phyloP scores from a whole-genome alignment of 2,113 vertebrate genomes.

The Oxygymnocypris stewartii region DNA sequence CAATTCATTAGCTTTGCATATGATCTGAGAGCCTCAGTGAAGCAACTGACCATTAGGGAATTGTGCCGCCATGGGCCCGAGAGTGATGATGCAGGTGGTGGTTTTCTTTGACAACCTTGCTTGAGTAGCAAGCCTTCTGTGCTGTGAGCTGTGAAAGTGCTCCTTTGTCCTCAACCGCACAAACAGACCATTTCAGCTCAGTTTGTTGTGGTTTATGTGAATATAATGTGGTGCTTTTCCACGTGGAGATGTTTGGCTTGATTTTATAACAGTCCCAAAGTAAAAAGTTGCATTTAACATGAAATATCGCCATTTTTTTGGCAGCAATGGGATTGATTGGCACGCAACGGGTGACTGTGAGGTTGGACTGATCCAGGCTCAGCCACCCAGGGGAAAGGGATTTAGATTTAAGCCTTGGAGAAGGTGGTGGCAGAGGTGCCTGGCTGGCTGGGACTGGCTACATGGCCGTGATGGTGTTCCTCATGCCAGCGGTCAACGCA shows the following conservation, averaged over 20 bases:
- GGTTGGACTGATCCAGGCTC: slow-evolving; percentile 24
- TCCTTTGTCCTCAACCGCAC: slow-evolving; percentile 69
- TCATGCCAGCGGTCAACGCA: slow-evolving; percentile 97
- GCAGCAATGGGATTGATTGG: slow-evolving; percentile 73
- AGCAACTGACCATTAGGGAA: slow-evolving; percentile 74
- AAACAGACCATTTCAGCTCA: slow-evolving; percentile 19
- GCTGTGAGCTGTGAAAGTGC: slow-evolving; percentile 74
- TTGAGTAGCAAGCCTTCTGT: slow-evolving; percentile 70
- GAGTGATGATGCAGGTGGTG: slow-evolving; percentile 58
- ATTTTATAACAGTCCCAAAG: slow-evolving; percentile 57
- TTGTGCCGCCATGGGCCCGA: slow-evolving; percentile 62
- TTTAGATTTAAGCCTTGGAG: slow-evolving; percentile 89
- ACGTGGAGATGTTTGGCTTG: slow-evolving; percentile 50
- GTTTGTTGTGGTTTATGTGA: neutral
- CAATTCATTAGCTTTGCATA: slow-evolving; percentile 79
- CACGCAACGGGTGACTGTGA: slow-evolving; percentile 56
- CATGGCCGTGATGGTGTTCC: slow-evolving; percentile 74
- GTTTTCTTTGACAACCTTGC: slow-evolving; percentile 54
- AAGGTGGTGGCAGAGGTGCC: slow-evolving; percentile 88
- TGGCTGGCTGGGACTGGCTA: slow-evolving; percentile 81
- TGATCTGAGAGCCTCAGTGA: slow-evolving; percentile 76
- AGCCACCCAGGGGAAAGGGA: slow-evolving; percentile 26
- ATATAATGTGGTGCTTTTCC: slow-evolving; percentile 28
- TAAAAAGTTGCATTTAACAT: slow-evolving; percentile 55
- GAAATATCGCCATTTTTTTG: slow-evolving; percentile 59